A percentile compares a stretch with the other conserved stretches of the same genome.
These are phyloP conservation scores for Morpho achilles DNA, from an alignment of 2,888 invertebrate species.

Conservation along the genomic window DNA sequence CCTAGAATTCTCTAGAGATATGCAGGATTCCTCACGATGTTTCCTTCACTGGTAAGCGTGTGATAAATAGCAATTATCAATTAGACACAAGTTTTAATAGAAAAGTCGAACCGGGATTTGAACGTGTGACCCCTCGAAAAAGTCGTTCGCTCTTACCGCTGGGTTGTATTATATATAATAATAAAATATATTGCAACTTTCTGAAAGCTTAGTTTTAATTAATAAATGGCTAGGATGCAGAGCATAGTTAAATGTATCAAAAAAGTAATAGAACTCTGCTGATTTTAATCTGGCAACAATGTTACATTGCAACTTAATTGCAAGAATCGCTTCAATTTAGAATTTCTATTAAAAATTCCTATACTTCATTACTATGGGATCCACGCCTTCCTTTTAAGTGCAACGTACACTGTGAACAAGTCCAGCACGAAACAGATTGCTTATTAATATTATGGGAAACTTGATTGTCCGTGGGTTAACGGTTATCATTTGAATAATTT, in stretches of 20 bases:
- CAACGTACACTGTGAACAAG: conserved; percentile 14
- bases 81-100: too few relatives aligned
- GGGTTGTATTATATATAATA: too few relatives aligned
- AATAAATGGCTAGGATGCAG: background rate
- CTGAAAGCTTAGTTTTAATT: too few relatives aligned
- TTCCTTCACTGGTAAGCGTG: too few relatives aligned
- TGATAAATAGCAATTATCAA: too few relatives aligned
- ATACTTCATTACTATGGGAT: conserved; percentile 24
- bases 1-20: too few relatives aligned
- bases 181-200: too few relatives aligned
- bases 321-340: conserved; percentile 23
- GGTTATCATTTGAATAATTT: background rate
- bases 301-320: conserved; percentile 19
- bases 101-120: too few relatives aligned
- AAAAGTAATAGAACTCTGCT: conserved; percentile 3
- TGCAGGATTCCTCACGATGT: too few relatives aligned
- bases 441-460: background rate
- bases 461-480: background rate
- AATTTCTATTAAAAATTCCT: conserved; percentile 26
- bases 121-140: too few relatives aligned
- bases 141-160: too few relatives aligned
- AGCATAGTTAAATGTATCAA: background rate
- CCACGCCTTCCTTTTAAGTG: conserved; percentile 28
- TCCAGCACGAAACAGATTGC: background rate
- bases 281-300: conserved; percentile 17